Percentiles rank a stretch among this genome's conserved stretches.
Conservation (phyloP, 2,113 vertebrate species). For the Haemorhous mexicanus region DNA sequence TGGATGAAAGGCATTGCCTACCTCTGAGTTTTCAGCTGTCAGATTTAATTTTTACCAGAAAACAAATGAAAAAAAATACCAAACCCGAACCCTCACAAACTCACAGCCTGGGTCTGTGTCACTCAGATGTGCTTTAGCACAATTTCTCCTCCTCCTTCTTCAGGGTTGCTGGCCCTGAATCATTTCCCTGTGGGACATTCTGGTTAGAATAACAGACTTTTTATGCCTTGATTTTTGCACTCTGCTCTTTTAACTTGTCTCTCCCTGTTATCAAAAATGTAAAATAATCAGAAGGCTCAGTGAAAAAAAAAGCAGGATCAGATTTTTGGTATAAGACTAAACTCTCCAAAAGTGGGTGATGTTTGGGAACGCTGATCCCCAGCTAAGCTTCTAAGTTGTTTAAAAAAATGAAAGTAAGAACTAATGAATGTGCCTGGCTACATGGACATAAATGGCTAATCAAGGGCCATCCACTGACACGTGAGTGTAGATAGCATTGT, state of each 20-base stretch:
- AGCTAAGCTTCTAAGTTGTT: neutral
- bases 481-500: neutral
- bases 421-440: neutral
- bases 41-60: neutral
- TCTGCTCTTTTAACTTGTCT: neutral
- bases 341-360: fast-evolving
- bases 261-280: neutral
- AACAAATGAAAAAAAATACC: neutral
- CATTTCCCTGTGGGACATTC: neutral
- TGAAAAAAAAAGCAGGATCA: neutral
- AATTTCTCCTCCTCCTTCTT: neutral
- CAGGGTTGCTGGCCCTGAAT: neutral
- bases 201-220: neutral
- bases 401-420: neutral
- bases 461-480: neutral
- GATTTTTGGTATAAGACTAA: neutral
- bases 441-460: neutral
- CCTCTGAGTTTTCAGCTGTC: neutral
- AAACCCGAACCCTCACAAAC: neutral
- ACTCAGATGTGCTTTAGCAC: neutral
- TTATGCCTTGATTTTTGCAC: neutral
- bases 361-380: neutral
- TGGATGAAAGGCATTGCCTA: neutral
- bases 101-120: neutral
- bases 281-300: neutral